These are phyloP conservation scores for Coturnix japonica DNA, from an alignment of 2,113 vertebrate genomes.

Conservation along the genomic window DNA sequence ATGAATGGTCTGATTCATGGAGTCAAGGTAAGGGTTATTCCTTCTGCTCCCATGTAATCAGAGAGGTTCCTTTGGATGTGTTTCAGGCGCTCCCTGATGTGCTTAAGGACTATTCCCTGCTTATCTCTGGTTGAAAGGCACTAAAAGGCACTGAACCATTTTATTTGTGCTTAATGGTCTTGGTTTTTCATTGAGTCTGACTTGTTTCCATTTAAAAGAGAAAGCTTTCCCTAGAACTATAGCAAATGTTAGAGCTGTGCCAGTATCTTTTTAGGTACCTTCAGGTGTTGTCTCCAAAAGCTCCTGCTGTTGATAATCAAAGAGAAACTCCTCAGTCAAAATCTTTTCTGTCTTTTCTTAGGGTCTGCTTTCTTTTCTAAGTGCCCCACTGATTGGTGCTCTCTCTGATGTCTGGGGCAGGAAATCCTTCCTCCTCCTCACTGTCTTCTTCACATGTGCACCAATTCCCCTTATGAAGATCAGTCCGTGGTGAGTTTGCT, in stretches of 20 bases:
- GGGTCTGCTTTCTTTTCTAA: constrained; percentile 95
- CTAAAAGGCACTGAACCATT: not conserved
- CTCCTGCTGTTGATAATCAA: not conserved
- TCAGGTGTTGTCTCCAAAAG: not conserved
- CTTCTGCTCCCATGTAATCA: not conserved
- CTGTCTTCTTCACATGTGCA: constrained; percentile 96
- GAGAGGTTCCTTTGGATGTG: not conserved
- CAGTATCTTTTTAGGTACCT: not conserved
- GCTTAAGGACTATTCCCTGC: not conserved
- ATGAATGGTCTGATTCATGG: constrained; percentile 95
- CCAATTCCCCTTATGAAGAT: constrained; percentile 97
- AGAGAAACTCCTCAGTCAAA: not conserved
- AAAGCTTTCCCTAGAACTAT: not conserved
- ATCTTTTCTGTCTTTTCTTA: constrained; percentile 34
- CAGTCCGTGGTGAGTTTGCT: constrained; percentile 88
- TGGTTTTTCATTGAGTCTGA: not conserved
- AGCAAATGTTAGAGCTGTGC: constrained; percentile 31
- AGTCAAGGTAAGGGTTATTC: constrained; percentile 83
- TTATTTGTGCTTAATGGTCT: not conserved
- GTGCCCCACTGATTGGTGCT: constrained; percentile 94
- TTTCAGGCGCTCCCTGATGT: rapidly evolving
- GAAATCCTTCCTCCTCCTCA: constrained; percentile 95
- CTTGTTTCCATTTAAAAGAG: not conserved
- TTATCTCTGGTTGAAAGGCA: rapidly evolving
- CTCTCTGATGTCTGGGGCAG: constrained; percentile 97